Evolutionary conservation across 2,113 vertebrate species (phyloP), one percentile per base, ranked within the genome.

Genomic region (Elephantulus edwardii): DNA sequence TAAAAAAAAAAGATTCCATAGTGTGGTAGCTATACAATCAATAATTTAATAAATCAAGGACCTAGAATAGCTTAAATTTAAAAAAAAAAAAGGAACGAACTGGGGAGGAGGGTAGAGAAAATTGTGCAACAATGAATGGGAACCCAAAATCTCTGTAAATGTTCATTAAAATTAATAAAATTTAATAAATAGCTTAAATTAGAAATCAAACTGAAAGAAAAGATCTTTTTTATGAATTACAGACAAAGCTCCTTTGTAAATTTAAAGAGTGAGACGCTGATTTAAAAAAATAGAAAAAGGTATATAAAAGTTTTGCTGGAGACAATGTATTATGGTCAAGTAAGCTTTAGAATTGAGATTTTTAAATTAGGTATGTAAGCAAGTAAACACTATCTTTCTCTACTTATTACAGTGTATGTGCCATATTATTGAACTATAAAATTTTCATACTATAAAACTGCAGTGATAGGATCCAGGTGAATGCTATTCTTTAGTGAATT

Each of bases 171-270:
- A n/a, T n/a, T n/a, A n/a, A n/a, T n/a, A n/a, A n/a, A n/a, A n/a
- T n/a, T n/a, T n/a, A n/a, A n/a, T n/a, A n/a, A 90, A 54, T 44
- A 89, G 28, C 19, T 91, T 87, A 84, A 86, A 84, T 81, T 82
- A 13, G 87, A 84, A 81, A 78, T 72, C 60, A 89, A 86, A 70
- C 24, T 40, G 16, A 88, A 89, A 79, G 12, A 46, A 86, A 75
- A 44, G 2, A 50, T 44, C 30, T 35, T 68, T 68, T 76, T 60
- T 20, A 91, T 48, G 7, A 83, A 89, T 42, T 79, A 68, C 10
- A 66, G 50, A 70, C 35, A 92, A 82, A 86, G 30, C 4, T 66
- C 20, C 62, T 91, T 64, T 52, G 30, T 9, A 76, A 88, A 13
- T 20, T 60, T 20, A 72, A n/a, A 80, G 38, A 6, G 33, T 72